Evolutionary conservation across 2,113 vertebrate species (phyloP), one percentile per base, ranked within the genome.

Genomic region (Hemiprocne comata): DNA sequence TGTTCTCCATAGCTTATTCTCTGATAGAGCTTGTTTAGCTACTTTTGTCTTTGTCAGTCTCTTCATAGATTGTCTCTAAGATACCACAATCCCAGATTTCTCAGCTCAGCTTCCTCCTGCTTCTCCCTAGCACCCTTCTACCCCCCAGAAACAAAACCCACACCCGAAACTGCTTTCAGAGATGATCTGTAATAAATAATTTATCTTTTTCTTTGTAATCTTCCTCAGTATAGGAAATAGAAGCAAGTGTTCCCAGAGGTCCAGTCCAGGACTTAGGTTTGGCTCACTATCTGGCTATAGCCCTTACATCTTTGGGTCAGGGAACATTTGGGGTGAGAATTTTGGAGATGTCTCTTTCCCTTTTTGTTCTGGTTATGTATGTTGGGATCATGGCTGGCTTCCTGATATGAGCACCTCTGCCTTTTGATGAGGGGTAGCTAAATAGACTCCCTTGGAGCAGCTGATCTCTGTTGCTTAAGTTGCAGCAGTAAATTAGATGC

Each of bases 81-180:
- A 65, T 20, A 66, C 46, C 1, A 3, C 5, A 42, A 4, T 69
- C 34, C 20, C 23, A 71, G 17, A 36, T 80, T 34, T 40, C 50
- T 87, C 13, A 13, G 29, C 33, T 76, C 29, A 73, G 23, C 77
- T 73, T 29, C 28, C 33, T 76, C 6, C 24, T 91, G 33, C 44
- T 84, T 65, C 16, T 88, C 12, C 20, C 33, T 73, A 66, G 33
- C 14, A 12, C 18, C 36, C 53, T 21, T 14, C 31, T 25, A 12
- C 0, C 9, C 7, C 2, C 3, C 1, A 54, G 1, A 54, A 79
- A 57, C 29, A 46, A 76, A 64, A 16, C 6, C 6, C 17, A 17
- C 12, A 14, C 6, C 42, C 21, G 11, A 76, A 51, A 11, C 7
- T 3, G 3, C 34, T 87, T 58, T 67, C 7, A 26, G 44, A 50